Evolutionary conservation across 2,113 vertebrate species (phyloP), one percentile per base, ranked within the genome.

Genomic region (Pungitius pungitius): DNA sequence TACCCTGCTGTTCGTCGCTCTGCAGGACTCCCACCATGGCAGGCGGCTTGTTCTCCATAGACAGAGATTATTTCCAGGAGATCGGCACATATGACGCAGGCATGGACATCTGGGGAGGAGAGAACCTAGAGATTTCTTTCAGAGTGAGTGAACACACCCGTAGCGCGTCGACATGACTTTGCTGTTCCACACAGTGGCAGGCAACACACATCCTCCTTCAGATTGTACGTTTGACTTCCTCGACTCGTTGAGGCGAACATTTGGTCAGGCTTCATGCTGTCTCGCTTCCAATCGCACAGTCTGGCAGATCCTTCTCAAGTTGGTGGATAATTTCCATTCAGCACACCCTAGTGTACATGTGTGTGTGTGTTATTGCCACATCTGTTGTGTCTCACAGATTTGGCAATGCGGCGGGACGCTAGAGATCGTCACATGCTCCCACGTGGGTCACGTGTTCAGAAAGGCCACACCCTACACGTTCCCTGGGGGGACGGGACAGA

Each of bases 51-150:
- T 99, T 99, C 92, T 98, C 98, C 84, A 99, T 99, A 94, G 97
- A 99, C 91, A 94, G 97, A 92, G 97, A 99, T 92, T 99, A 99
- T 92, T 99, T 99, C 88, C 96, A 98, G 86, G 96, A 98, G 92
- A 99, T 99, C 73, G 98, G 98, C 89, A 98, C 97, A 1, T 99
- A 99, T 51, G 98, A 99, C 90, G 96, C 97, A 87, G 98, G 98
- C 93, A 99, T 99, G 98, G 97, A 99, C 94, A 99, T 99, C 90
- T 99, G 98, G 98, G 98, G 97, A 77, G 98, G 98, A 90, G 98
- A 99, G 92, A 99, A 99, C 91, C 93, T 99, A 87, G 98, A 99
- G 93, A 99, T 99, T 90, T 99, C 98, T 76, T 99, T 99, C 89
- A 95, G 98, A 94, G 98, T 99, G 77, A 90, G 91, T 85, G 61